Percentiles rank a stretch among this genome's conserved stretches.
Conservation (phyloP, 2,888 invertebrate species). For the Synergus japonicus region DNA sequence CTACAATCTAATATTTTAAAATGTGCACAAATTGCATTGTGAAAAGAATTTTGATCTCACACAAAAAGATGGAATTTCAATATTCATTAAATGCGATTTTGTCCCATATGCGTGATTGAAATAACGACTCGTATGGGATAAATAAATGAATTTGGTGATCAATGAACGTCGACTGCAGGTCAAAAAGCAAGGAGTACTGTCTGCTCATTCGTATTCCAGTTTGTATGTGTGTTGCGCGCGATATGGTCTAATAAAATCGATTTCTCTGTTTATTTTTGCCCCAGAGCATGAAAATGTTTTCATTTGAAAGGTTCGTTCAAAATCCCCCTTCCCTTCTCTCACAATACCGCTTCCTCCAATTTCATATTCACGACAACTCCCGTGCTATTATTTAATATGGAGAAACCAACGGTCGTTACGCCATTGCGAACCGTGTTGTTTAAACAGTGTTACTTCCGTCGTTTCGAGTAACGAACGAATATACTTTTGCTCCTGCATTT, state of each 20-base stretch:
- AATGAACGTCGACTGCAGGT: conserved; percentile 30
- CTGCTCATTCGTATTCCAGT: conserved; percentile 47
- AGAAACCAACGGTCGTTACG: conserved; percentile 49
- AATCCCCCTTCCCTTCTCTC: conserved; percentile 51
- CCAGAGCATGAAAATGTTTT: conserved; percentile 52
- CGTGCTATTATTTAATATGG: conserved; percentile 41
- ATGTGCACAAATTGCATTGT: not conserved
- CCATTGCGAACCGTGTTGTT: conserved; percentile 46
- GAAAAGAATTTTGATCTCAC: not conserved
- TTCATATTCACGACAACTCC: conserved; percentile 46
- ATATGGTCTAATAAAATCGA: conserved; percentile 67
- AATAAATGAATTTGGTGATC: conserved; percentile 44
- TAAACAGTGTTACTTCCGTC: conserved; percentile 33
- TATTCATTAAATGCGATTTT: conserved; percentile 32
- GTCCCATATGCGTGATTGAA: conserved; percentile 15
- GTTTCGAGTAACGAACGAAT: conserved; percentile 42
- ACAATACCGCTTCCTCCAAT: conserved; percentile 51
- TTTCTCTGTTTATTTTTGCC: conserved; percentile 66
- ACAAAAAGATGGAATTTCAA: not conserved
- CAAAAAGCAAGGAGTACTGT: conserved; percentile 34
- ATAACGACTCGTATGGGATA: conserved; percentile 22
- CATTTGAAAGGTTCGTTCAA: conserved; percentile 44
- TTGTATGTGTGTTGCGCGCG: conserved; percentile 45
- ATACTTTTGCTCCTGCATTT: conserved; percentile 43
- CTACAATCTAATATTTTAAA: too few species aligned